Evolutionary conservation across 2,888 invertebrate genomes (phyloP), one percentile per base, ranked within the genome.

Genomic region (Lissocephala sabroskyi): DNA sequence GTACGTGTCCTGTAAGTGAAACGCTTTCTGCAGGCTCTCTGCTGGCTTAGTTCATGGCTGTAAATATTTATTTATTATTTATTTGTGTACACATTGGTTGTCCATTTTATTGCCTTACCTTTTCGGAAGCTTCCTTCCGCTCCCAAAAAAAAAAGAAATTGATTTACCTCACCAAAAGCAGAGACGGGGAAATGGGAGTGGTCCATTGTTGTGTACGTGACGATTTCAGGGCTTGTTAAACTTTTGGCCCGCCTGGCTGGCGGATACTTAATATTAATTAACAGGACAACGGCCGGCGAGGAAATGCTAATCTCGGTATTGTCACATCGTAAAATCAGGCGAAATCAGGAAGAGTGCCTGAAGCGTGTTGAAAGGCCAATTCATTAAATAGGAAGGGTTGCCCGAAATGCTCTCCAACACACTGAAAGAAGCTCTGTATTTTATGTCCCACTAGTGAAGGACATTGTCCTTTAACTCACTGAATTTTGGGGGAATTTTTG

Each of bases 41-140:
- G 30, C n/a, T n/a, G n/a, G 5, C 16, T 35, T 37, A 6, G 37
- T 16, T n/a, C 37, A 19, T 10, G 37, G 18, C 19, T 19, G 62
- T 67, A 68, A 68, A 68, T 68, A 68, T 68, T 68, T 68, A 68
- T 68, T 75, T 68, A 68, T 75, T 68, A 75, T 68, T 75, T 68
- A 68, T 77, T 68, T 51, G 61, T 52, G 47, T 45, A 63, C 37
- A 49, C 41, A 35, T 44, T 23, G 10, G n/a, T 10, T 37, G 10
- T 37, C 10, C 37, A 19, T 37, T 37, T 48, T 41, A 50, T 46
- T 52, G 59, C 64, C 43, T 68, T 5, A 67, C 73, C 68, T 71
- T 67, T 37, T 37, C 7, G 7, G 23, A 23, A 3, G 3, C 23
- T 23, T 23, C 7, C 23, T 23, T 23, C 7, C 35, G 13, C 13